A percentile compares a stretch with the other conserved stretches of the same genome.
phyloP scores from a whole-genome alignment of 2,888 invertebrate species.

The Hemithea aestivaria region DNA sequence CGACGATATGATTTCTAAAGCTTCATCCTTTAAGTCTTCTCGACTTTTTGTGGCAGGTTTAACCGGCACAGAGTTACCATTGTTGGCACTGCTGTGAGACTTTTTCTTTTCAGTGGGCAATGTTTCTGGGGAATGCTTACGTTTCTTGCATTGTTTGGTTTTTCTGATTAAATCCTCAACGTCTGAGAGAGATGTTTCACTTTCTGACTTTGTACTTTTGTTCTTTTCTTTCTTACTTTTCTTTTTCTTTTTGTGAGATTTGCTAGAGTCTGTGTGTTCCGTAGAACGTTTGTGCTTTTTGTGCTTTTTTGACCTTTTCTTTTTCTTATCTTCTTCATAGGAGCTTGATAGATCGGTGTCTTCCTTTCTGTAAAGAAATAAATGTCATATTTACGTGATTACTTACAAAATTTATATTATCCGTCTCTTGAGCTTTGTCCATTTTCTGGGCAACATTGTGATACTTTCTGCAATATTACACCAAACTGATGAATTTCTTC shows the following conservation, averaged over 20 bases:
- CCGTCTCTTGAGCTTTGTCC: slow-evolving; percentile 23
- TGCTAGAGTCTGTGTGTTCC: slow-evolving; percentile 65
- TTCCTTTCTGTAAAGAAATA: slow-evolving; percentile 25
- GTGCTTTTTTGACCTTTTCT: slow-evolving; percentile 79
- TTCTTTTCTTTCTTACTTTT: slow-evolving; percentile 77
- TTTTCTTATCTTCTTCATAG: slow-evolving; percentile 63
- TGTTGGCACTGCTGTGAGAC: slow-evolving; percentile 36
- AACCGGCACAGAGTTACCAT: slow-evolving; percentile 39
- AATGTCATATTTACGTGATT: slow-evolving; percentile 30
- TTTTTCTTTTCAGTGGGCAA: slow-evolving; percentile 19
- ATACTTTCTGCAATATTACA: slow-evolving; percentile 48
- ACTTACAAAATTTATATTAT: slow-evolving; percentile 42
- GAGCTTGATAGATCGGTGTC: slow-evolving; percentile 18
- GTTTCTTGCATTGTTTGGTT: slow-evolving; percentile 47
- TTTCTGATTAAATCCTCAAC: slow-evolving; percentile 62
- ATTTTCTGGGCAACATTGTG: slow-evolving; percentile 42
- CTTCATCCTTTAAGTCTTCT: slow-evolving; percentile 32
- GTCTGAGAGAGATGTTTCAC: slow-evolving; percentile 64
- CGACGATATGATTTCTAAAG: slow-evolving; percentile 83
- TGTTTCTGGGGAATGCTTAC: slow-evolving; percentile 36
- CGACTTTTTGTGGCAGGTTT: slow-evolving; percentile 17
- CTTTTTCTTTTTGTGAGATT: slow-evolving; percentile 75
- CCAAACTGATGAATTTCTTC: slow-evolving; percentile 20
- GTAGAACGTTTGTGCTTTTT: slow-evolving; percentile 84
- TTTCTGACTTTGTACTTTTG: slow-evolving; percentile 62